Evolutionary conservation across 1,140 invertebrate genomes (phyloP).

Genomic region (Pararge aegeria): DNA sequence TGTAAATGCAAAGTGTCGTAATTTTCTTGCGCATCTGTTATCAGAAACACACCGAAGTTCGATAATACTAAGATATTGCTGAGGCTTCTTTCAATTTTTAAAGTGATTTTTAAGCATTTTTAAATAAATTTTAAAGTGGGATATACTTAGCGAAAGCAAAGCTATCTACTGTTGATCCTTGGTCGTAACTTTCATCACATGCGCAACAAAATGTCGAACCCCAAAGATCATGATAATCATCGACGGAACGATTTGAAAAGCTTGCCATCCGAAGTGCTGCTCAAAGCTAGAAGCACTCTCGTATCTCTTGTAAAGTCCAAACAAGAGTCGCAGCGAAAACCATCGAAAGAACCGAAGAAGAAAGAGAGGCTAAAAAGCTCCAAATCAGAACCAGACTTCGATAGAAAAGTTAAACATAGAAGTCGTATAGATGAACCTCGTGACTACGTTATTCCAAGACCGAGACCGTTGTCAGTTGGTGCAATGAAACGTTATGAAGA

Average conservation of each 20-base stretch:
- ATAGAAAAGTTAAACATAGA: constrained; percentile 53
- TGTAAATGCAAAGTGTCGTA: no score
- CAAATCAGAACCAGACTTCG: constrained; percentile 67
- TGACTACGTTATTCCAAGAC: constrained; percentile 39
- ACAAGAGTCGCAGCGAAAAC: constrained; percentile 48
- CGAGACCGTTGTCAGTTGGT: constrained; percentile 59
- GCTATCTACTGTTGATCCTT: no score
- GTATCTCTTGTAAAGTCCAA: constrained; percentile 59
- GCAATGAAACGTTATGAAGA: constrained; percentile 57
- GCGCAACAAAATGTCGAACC: constrained; percentile 52
- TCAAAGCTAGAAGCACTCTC: constrained; percentile 65
- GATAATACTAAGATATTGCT: no score
- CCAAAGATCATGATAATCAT: constrained; percentile 56
- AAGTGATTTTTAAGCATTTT: no score
- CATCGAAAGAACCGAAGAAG: constrained; percentile 47
- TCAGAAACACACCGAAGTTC: no score
- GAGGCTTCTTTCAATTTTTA: no score
- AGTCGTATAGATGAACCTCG: constrained; percentile 55
- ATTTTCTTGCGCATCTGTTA: no score
- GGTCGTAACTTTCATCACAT: no score
- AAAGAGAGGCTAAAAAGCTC: constrained; percentile 53
- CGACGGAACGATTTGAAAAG: constrained; percentile 52
- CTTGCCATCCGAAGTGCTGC: constrained; percentile 59
- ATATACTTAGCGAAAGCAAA: no score
- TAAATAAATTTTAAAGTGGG: no score